Evolutionary conservation across 2,113 vertebrate genomes (phyloP).

Genomic region (Neolamprologus longior): DNA sequence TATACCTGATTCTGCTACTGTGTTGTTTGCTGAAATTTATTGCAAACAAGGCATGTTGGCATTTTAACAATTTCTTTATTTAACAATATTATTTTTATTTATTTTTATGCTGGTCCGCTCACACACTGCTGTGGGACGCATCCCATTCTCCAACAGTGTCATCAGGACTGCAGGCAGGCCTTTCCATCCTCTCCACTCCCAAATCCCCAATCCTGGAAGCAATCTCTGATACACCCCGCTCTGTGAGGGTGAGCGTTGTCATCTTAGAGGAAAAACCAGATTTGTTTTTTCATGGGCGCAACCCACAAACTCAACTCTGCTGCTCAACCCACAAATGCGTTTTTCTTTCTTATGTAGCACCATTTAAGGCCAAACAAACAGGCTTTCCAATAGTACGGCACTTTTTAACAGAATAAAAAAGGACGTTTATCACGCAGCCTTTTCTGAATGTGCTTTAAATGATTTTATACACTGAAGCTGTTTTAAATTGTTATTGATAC

Average conservation of each 20-base stretch:
- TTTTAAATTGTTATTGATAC: neutral
- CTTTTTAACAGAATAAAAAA: neutral
- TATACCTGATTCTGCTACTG: neutral
- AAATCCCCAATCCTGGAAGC: neutral
- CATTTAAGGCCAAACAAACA: neutral
- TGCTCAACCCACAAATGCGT: neutral
- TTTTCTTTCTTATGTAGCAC: rapidly evolving
- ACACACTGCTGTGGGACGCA: neutral
- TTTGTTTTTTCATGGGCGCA: neutral
- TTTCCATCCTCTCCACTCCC: neutral
- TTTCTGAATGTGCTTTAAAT: neutral
- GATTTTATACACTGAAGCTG: neutral
- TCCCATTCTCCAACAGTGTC: neutral
- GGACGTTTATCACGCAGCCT: rapidly evolving
- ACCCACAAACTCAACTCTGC: neutral
- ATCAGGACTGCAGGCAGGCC: neutral
- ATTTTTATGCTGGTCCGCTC: neutral
- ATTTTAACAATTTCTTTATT: neutral
- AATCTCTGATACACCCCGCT: rapidly evolving
- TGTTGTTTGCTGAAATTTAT: neutral
- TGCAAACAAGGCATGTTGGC: neutral
- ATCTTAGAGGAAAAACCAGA: neutral
- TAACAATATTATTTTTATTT: neutral
- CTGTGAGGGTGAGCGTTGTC: neutral
- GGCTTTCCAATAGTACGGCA: neutral